Evolutionary conservation across 1,140 invertebrate genomes (phyloP), one percentile per base, ranked within the genome.

Genomic region (Triops cancriformis): DNA sequence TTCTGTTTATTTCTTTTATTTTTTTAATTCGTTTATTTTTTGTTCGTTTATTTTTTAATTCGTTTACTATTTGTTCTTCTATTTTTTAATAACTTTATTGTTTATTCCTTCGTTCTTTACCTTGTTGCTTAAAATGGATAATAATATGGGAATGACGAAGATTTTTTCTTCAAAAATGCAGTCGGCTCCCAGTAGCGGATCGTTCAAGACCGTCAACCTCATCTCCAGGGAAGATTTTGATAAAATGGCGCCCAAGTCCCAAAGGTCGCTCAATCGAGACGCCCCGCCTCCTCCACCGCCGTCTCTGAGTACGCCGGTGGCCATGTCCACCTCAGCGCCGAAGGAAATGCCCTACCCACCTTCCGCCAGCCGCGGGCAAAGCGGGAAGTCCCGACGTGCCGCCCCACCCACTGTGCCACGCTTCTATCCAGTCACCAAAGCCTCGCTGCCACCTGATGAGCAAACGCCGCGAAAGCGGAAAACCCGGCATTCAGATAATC

Each of bases 371-470:
- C 45, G 80, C 41, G 73, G 23, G 64, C 37, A 51, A 27, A 74
- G 26, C 37, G 76, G 64, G 76, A 79, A 77, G 72, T 73, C 14
- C n/a, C 73, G 74, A 73, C 41, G 41, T 78, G 26, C 27, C 26
- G 41, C 26, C n/a, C 77, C 76, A 73, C 79, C 82, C 37, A 81
- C 85, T 43, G 83, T 84, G 18, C 87, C 90, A n/a, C 87, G 95
- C 45, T 98, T 98, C 88, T 98, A 96, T 85, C 95, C 95, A 1
- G 95, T 97, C 7, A 91, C 92, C n/a, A 97, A 97, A 85, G 87
- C 89, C 76, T 83, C 86, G 10, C 72, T 41, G 27, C 85, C 82
- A 43, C 80, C 84, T 11, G 84, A 85, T 83, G 83, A 93, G 87
- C 77, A 90, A 85, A 85, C 89, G 26, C 87, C 85, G 78, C 87